These are phyloP conservation scores for Zaprionus ghesquierei DNA, from an alignment of 1,140 invertebrate species.

Conservation along the genomic window DNA sequence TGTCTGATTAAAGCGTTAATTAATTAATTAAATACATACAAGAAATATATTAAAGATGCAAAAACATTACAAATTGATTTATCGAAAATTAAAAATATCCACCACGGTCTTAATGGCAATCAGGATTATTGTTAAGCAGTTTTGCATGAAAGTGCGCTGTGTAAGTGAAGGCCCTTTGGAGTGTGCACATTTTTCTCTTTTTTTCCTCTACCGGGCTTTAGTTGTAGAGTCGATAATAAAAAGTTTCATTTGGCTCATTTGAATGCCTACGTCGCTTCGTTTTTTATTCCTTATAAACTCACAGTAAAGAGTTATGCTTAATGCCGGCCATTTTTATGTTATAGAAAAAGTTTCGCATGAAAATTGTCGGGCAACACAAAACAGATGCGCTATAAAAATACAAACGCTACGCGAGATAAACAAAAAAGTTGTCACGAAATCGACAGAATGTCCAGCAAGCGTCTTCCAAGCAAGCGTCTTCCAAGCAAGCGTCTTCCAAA, in stretches of 20 bases:
- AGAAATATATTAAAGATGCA: slow-evolving; percentile 20
- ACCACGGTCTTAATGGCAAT: not conserved
- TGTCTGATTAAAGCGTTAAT: slow-evolving; percentile 38
- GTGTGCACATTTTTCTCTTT: not conserved
- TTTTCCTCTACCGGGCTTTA: not conserved
- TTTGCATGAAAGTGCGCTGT: not conserved
- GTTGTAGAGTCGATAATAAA: not conserved
- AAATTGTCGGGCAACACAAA: slow-evolving; percentile 60
- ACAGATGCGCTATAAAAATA: slow-evolving; percentile 13
- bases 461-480: slow-evolving; percentile 14
- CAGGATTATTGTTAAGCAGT: slow-evolving; percentile 1
- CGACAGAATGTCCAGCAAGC: slow-evolving; percentile 23
- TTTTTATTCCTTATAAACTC: not conserved
- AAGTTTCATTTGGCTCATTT: slow-evolving; percentile 14
- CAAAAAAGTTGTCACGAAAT: not conserved
- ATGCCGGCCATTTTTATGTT: slow-evolving; percentile 43
- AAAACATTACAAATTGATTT: slow-evolving; percentile 6
- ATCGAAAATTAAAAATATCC: slow-evolving; percentile 4
- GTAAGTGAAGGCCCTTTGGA: not conserved
- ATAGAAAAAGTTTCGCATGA: slow-evolving; percentile 56
- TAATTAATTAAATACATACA: slow-evolving; percentile 50
- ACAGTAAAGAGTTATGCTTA: slow-evolving; percentile 40
- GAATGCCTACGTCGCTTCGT: not conserved
- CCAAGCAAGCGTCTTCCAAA: slow-evolving; percentile 17
- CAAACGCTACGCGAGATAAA: not conserved